These are phyloP conservation scores for Drosophila kanapiae DNA, from an alignment of 1,140 invertebrate genomes.

Conservation along the genomic window DNA sequence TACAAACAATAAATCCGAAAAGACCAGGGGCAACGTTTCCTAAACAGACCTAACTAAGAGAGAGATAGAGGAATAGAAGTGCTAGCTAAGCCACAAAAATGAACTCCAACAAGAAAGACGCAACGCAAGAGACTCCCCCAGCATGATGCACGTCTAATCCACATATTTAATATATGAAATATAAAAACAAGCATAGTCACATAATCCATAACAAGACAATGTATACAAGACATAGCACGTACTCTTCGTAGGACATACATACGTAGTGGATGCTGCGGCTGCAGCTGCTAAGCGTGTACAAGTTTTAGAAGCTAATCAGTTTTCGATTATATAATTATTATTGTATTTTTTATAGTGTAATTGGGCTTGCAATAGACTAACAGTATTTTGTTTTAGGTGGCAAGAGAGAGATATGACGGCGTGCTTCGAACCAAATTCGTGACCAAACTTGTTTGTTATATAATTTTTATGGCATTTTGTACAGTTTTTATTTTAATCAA, in stretches of 20 bases:
- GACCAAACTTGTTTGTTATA: constrained; percentile 82
- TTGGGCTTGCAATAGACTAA: constrained; percentile 82
- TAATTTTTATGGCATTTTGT: constrained; percentile 81
- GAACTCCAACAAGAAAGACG: constrained; percentile 76
- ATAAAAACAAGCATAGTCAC: constrained; percentile 72
- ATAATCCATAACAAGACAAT: constrained; percentile 82
- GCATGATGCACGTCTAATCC: constrained; percentile 81
- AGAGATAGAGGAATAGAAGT: constrained; percentile 27
- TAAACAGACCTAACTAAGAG: constrained; percentile 37
- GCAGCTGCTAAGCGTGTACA: constrained; percentile 59
- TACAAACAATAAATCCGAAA: constrained; percentile 52
- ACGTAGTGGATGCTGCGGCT: not conserved
- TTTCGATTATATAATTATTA: constrained; percentile 61
- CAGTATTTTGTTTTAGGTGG: constrained; percentile 78
- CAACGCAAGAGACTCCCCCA: constrained; percentile 81
- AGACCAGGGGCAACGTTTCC: constrained; percentile 67
- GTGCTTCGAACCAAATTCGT: constrained; percentile 80
- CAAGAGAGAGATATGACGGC: constrained; percentile 42
- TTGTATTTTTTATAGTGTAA: constrained; percentile 71
- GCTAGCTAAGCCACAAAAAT: constrained; percentile 68
- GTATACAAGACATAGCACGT: constrained; percentile 83
- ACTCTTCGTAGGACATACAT: constrained; percentile 68
- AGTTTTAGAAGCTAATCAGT: constrained; percentile 78
- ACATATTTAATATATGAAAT: constrained; percentile 73
- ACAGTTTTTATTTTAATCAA: constrained; percentile 67